Conservation (phyloP, 2,797 vertebrate species). For the Microcaecilia unicolor region DNA sequence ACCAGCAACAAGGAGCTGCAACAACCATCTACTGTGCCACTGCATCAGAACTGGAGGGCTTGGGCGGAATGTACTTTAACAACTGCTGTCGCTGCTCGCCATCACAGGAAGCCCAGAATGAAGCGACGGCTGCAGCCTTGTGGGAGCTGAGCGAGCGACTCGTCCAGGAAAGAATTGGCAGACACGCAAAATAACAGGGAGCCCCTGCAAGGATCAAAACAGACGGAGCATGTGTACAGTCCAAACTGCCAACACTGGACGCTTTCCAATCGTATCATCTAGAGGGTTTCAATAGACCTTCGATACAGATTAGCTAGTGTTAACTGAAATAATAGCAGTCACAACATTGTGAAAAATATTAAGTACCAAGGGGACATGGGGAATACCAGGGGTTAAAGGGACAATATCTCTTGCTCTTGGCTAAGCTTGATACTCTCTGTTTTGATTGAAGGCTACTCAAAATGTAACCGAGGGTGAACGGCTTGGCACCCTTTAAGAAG, state of each 20-base stretch:
- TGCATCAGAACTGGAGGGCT: slow-evolving; percentile 79
- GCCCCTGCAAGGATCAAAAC: slow-evolving; percentile 29
- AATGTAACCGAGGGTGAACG: background rate
- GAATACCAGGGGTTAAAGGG: slow-evolving; percentile 28
- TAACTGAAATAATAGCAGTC: slow-evolving; percentile 41
- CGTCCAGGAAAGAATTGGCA: slow-evolving; percentile 61
- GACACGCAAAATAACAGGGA: slow-evolving; percentile 56
- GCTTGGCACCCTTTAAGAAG: slow-evolving; percentile 21
- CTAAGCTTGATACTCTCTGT: slow-evolving; percentile 20
- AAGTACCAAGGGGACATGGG: slow-evolving; percentile 31
- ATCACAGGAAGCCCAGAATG: slow-evolving; percentile 72
- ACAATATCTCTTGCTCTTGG: slow-evolving; percentile 12
- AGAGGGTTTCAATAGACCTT: slow-evolving; percentile 35
- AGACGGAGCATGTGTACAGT: background rate
- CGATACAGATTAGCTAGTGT: slow-evolving; percentile 33
- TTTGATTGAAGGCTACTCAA: slow-evolving; percentile 30
- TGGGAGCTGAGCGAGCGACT: slow-evolving; percentile 90
- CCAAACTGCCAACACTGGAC: slow-evolving; percentile 50
- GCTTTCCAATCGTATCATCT: slow-evolving; percentile 30
- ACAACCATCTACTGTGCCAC: slow-evolving; percentile 80
- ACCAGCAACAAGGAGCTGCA: slow-evolving; percentile 91
- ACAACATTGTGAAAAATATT: slow-evolving; percentile 30
- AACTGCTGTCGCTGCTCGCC: slow-evolving; percentile 92
- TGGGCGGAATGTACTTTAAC: slow-evolving; percentile 98
- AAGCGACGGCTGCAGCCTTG: slow-evolving; percentile 59